Percentiles rank a stretch among this genome's conserved stretches.
Evolutionary conservation across 92 coral and sea anemone genomes (phyloP).

Genomic region (Epizoanthus stellaris): DNA sequence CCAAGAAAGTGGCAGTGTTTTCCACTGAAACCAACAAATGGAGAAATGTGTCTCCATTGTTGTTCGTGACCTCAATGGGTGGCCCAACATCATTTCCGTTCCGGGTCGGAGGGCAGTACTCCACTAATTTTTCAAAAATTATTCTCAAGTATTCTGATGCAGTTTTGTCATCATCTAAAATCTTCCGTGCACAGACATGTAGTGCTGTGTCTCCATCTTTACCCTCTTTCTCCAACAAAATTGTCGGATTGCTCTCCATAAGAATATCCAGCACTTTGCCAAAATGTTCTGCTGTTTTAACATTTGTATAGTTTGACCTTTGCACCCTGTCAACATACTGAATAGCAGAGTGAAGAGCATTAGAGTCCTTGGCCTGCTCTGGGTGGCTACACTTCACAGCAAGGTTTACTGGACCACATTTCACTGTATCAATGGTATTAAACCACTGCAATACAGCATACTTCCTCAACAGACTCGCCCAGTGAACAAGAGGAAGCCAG

Average conservation of each 20-base stretch:
- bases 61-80: neutral
- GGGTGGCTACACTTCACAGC: neutral
- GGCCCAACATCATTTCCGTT: neutral
- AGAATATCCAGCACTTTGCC: constrained; percentile 9
- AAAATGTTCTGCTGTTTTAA: neutral
- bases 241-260: neutral
- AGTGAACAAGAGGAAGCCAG: neutral
- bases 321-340: neutral
- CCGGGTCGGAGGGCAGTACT: neutral
- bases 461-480: neutral
- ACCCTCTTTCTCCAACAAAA: neutral
- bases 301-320: neutral
- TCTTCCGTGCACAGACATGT: neutral
- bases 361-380: neutral
- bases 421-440: neutral
- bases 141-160: neutral
- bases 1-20: neutral
- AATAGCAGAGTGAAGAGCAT: neutral
- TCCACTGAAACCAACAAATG: neutral
- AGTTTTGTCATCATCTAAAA: neutral
- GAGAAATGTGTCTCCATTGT: neutral
- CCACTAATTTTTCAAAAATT: neutral
- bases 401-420: neutral
- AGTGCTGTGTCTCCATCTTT: neutral
- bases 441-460: neutral